Evolutionary conservation across 1,140 invertebrate genomes (phyloP).

Genomic region (Uloborus diversus): DNA sequence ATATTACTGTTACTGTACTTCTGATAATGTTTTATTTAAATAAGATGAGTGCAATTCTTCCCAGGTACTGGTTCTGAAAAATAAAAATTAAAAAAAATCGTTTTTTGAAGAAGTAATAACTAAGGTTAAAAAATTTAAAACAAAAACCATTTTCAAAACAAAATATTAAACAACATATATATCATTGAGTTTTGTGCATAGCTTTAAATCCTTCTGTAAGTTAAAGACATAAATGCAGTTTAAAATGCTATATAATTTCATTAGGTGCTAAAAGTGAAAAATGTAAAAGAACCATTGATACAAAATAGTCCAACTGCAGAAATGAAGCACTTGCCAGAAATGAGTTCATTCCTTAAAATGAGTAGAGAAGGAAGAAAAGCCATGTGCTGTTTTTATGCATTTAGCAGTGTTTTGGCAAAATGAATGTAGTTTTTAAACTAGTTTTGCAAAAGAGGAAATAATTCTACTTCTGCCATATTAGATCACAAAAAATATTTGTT

Average conservation of each 20-base stretch:
- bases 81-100: background rate
- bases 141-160: background rate
- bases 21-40: background rate
- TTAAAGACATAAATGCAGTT: background rate
- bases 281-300: no score
- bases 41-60: conserved; percentile 25
- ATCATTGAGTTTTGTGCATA: background rate
- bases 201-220: background rate
- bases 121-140: background rate
- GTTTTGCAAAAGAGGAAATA: no score
- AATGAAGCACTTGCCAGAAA: no score
- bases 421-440: no score
- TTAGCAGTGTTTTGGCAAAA: no score
- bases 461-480: no score
- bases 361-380: no score
- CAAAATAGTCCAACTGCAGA: no score
- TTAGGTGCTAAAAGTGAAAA: background rate
- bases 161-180: background rate
- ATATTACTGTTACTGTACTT: conserved; percentile 17
- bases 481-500: no score
- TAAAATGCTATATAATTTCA: background rate
- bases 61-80: conserved; percentile 29
- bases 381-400: no score
- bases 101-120: background rate
- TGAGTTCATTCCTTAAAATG: no score